phyloP scores from a whole-genome alignment of 2,113 vertebrate species.

The Prinia subflava region DNA sequence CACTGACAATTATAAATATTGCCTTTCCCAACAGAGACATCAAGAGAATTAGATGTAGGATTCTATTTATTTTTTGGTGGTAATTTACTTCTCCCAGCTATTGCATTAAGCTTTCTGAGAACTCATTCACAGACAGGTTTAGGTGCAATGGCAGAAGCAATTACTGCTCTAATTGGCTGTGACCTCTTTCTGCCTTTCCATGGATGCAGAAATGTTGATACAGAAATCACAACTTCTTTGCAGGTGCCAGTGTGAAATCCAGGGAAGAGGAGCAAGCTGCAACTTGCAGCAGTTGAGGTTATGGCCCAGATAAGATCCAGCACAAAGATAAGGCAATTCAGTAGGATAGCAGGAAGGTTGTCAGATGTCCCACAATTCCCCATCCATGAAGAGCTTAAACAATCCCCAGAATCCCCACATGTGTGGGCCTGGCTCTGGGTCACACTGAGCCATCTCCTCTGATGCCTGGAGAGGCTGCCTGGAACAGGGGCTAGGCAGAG shows the following conservation, averaged over 20 bases:
- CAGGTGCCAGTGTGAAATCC: neutral
- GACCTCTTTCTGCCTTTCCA: neutral
- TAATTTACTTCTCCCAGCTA: neutral
- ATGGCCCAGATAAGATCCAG: neutral
- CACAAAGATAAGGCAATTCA: neutral
- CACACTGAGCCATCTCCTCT: neutral
- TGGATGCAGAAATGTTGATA: fast-evolving
- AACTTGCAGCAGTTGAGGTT: neutral
- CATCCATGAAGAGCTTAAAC: neutral
- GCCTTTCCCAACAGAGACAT: neutral
- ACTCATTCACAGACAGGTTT: neutral
- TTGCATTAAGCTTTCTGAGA: neutral
- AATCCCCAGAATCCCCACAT: neutral
- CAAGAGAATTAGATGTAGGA: neutral
- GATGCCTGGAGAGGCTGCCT: neutral
- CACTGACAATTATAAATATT: neutral
- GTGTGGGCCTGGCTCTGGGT: neutral
- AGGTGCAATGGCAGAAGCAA: neutral
- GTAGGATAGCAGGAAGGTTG: neutral
- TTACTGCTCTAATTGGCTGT: neutral
- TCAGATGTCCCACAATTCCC: neutral
- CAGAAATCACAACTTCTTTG: neutral
- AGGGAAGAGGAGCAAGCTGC: neutral
- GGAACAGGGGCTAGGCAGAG: neutral
- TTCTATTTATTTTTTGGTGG: neutral